A percentile compares a stretch with the other conserved stretches of the same genome.
phyloP scores from a whole-genome alignment of 2,888 invertebrate genomes.

The Anoplius nigerrimus region DNA sequence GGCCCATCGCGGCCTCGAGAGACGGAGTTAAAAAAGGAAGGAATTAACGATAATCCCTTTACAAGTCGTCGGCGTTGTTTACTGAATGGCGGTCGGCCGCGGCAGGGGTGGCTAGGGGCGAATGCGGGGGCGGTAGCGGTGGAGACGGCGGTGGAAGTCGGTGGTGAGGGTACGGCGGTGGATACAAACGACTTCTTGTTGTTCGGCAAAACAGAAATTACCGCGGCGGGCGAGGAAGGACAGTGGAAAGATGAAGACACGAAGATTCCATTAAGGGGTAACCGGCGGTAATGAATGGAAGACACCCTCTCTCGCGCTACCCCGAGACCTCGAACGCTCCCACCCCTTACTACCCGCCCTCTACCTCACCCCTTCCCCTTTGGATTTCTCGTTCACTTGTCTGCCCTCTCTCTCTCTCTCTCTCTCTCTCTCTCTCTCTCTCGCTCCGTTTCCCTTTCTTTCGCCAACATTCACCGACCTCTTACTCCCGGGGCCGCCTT shows the following conservation, averaged over 20 bases:
- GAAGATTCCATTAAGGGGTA: slow-evolving; percentile 73
- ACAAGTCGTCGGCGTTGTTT: slow-evolving; percentile 41
- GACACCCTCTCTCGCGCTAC: slow-evolving; percentile 47
- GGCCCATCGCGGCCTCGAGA: not conserved
- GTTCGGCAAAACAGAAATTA: slow-evolving; percentile 67
- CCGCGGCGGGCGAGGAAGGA: slow-evolving; percentile 53
- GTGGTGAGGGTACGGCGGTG: slow-evolving; percentile 27
- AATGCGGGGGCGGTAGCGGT: no score
- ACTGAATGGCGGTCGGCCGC: slow-evolving; percentile 43
- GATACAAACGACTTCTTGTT: slow-evolving; percentile 65
- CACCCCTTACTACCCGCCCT: slow-evolving; percentile 51
- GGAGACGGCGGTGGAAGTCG: slow-evolving; percentile 25
- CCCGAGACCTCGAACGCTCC: slow-evolving; percentile 34
- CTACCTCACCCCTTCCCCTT: slow-evolving; percentile 52
- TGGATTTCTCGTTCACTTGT: slow-evolving; percentile 29
- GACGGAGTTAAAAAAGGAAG: slow-evolving; percentile 30
- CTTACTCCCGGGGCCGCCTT: slow-evolving; percentile 51
- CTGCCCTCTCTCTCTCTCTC: slow-evolving; percentile 21
- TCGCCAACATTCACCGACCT: slow-evolving; percentile 33
- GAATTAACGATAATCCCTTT: slow-evolving; percentile 46
- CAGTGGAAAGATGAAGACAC: slow-evolving; percentile 69
- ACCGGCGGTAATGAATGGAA: slow-evolving; percentile 73
- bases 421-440: slow-evolving; percentile 30
- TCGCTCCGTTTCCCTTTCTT: slow-evolving; percentile 19
- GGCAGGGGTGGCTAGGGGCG: no score